Base-by-base conservation (phyloP, 2,888 invertebrate species). In the Drosophila demipolita region DNA sequence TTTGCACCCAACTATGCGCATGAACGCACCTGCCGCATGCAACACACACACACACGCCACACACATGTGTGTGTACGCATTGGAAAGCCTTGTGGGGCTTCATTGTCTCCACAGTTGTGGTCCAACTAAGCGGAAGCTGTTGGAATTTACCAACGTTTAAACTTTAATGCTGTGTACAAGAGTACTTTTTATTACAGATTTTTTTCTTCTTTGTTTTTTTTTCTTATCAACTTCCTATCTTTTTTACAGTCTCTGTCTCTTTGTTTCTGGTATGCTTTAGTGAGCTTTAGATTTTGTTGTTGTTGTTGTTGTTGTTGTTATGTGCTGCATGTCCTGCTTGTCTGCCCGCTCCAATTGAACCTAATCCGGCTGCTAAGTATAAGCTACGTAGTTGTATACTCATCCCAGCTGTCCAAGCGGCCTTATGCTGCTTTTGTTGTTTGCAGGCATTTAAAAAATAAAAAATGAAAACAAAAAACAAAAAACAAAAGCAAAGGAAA, bases 341-440 rank as follows among this genome's bases (percentile, higher is more conserved):
- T 59, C 63, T 57, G 74, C 81, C 80, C 75, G 78, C 75, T 84
- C 76, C 86, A 89, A 87, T 89, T 87, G 89, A 89, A 85, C 87
- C 87, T 87, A 88, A 88, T 88, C 90, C 88, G 79, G 82, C 89
- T 84, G 90, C 82, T 87, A 87, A 82, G 90, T 84, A 87, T 88
- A 83, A 90, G 90, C 90, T 87, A 78, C 87, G 86, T 89, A 75
- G 89, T 87, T 86, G 80, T 88, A 75, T 89, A 80, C 87, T 84
- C 87, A 90, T 85, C 87, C 85, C 77, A 87, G 75, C 87, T 87
- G 89, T 89, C 85, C 87, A 87, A 87, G 79, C 88, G 87, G 89
- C 89, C 87, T 87, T 87, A 87, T 87, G 89, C 82, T 85, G 82
- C 89, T 89, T 82, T 82, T 87, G 79, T 89, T 87, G 87, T 89